phyloP scores from a whole-genome alignment of 2,797 vertebrate genomes.

The Cygnus olor region DNA sequence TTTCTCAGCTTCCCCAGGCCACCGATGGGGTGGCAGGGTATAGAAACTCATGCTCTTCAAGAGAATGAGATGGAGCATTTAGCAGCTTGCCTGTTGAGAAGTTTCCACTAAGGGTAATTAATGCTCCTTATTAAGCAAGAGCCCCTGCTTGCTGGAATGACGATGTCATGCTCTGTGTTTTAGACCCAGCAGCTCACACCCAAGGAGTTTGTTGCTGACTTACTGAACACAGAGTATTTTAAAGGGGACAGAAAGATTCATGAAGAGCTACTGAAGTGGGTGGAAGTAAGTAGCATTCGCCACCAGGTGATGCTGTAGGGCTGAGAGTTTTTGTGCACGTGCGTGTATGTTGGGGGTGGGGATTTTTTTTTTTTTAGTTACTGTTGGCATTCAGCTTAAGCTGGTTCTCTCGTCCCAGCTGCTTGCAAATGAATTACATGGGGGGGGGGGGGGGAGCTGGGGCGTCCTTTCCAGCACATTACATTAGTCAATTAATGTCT shows the following conservation, averaged over 20 bases:
- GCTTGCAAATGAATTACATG: neutral
- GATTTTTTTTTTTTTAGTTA: too few relatives aligned
- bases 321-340: neutral
- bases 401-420: neutral
- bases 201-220: conserved; percentile 69
- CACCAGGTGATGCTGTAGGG: neutral
- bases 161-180: neutral
- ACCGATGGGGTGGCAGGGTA: too few relatives aligned
- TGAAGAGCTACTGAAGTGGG: conserved; percentile 65
- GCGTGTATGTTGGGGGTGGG: too few relatives aligned
- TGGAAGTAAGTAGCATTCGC: conserved; percentile 58
- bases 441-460: too few relatives aligned
- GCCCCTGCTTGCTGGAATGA: too few relatives aligned
- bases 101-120: neutral
- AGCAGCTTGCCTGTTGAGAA: neutral
- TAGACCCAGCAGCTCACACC: conserved; percentile 63
- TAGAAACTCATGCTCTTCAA: too few relatives aligned
- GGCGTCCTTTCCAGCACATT: neutral
- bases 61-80: neutral
- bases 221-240: conserved; percentile 59
- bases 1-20: neutral
- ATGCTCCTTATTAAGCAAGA: neutral
- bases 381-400: neutral
- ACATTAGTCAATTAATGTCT: neutral
- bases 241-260: conserved; percentile 45